Evolutionary conservation across 1,140 invertebrate species (phyloP), one percentile per base, ranked within the genome.

Genomic region (Heterodera schachtii): DNA sequence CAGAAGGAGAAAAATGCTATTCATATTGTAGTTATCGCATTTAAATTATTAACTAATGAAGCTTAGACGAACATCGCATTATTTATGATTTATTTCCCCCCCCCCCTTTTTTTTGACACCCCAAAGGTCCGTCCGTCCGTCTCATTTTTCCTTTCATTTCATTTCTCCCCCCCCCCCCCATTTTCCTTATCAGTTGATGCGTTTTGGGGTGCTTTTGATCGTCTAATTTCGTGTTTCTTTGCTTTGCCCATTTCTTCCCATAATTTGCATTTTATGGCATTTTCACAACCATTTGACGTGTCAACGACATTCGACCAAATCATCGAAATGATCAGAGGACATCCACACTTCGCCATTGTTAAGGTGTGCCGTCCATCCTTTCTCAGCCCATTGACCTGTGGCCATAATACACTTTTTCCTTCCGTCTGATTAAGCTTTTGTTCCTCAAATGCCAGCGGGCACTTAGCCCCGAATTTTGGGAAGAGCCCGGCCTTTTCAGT

Each of bases 361-460:
- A 41, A 71, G 13, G 69, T 71, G 49, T 31, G 31, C 31, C 31
- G 31, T 31, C 31, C 31, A 31, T 31, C 31, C 31, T 31, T 43
- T 71, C 69, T 46, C 69, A 71, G 31, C 31, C 31, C 31, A 31
- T 31, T 31, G 31, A 31, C 31, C 0, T 31, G 31, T 31, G 31
- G 31, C 31, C 31, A 31, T 31, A 31, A 31, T 31, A 31, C 31
- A 31, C 31, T 31, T 31, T 31, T 31, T 31, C 31, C 31, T 31
- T 31, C 0, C 31, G 31, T 31, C 31, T n/a, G 44, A 13, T 71
- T 71, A 11, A 71, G 69, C 44, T 19, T 71, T 41, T 71, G 6
- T 71, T 71, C 69, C 4, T 43, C 9, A 71, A 71, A 43, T 71
- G 69, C 69, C 41, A 71, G 44, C 9, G 69, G 41, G 69, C 69